These are phyloP conservation scores for Netelia virgata DNA, from an alignment of 2,888 invertebrate species.

Conservation along the genomic window DNA sequence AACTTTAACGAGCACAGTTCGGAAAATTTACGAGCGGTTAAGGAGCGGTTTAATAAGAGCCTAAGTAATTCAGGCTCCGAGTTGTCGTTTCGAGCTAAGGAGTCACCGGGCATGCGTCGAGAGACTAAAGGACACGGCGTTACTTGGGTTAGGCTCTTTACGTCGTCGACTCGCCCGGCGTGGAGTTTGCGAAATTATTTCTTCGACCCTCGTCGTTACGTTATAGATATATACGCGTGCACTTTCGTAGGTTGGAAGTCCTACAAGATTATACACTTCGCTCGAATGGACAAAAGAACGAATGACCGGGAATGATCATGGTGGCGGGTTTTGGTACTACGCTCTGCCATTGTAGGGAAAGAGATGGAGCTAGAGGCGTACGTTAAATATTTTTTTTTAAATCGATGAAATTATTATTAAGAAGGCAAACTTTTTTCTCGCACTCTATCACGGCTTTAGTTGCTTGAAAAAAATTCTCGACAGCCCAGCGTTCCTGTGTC, in stretches of 20 bases:
- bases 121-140: slow-evolving; percentile 40
- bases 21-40: slow-evolving; percentile 72
- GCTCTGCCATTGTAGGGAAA: too few relatives aligned
- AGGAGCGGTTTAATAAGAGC: slow-evolving; percentile 72
- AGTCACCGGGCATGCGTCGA: slow-evolving; percentile 41
- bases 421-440: too few relatives aligned
- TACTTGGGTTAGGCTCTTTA: slow-evolving; percentile 12
- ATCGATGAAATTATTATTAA: too few relatives aligned
- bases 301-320: too few relatives aligned
- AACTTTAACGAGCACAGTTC: slow-evolving; percentile 69
- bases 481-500: too few relatives aligned
- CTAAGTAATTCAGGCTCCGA: slow-evolving; percentile 69
- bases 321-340: too few relatives aligned
- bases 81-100: slow-evolving; percentile 58
- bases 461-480: too few relatives aligned
- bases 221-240: slow-evolving; percentile 10
- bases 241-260: background rate
- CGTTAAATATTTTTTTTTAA: too few relatives aligned
- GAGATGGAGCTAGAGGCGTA: too few relatives aligned
- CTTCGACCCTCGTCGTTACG: slow-evolving; percentile 10
- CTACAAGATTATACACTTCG: slow-evolving; percentile 7
- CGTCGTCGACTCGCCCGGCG: slow-evolving; percentile 22
- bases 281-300: background rate
- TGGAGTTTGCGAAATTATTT: slow-evolving; percentile 57
- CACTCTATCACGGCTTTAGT: too few relatives aligned